These are phyloP conservation scores for Phalanger gymnotis DNA, from an alignment of 2,797 vertebrate genomes.

Conservation along the genomic window DNA sequence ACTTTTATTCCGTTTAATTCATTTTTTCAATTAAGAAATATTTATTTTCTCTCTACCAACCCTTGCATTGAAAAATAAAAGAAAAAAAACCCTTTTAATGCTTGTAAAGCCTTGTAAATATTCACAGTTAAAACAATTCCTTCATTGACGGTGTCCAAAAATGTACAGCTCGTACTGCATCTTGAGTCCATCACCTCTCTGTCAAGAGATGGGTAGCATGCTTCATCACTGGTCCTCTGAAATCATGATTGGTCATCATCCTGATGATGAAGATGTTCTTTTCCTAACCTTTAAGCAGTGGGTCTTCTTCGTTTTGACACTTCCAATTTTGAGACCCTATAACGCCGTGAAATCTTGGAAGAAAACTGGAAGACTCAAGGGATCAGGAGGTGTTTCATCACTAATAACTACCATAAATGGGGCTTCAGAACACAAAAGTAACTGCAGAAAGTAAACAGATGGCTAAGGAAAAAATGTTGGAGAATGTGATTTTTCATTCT, in stretches of 20 bases:
- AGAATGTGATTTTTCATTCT: background rate
- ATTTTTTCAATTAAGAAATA: background rate
- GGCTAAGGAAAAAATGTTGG: background rate
- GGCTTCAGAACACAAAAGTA: background rate
- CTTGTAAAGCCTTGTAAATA: background rate
- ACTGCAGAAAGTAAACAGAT: background rate
- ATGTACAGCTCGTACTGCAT: background rate
- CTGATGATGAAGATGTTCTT: background rate
- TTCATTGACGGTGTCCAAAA: background rate
- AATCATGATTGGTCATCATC: background rate
- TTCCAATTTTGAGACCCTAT: background rate
- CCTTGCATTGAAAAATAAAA: background rate
- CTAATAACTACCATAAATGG: background rate
- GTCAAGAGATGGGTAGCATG: background rate
- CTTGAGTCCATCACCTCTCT: background rate
- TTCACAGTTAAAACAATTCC: background rate
- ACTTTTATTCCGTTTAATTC: background rate
- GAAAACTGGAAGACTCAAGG: background rate
- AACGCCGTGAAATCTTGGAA: background rate
- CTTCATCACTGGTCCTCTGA: background rate
- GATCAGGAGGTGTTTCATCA: background rate
- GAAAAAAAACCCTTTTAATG: background rate
- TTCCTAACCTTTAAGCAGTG: background rate
- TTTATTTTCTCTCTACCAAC: background rate
- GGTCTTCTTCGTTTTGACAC: background rate